These are phyloP conservation scores for Leptarthrus brevirostris DNA, from an alignment of 2,888 invertebrate species.

Conservation along the genomic window DNA sequence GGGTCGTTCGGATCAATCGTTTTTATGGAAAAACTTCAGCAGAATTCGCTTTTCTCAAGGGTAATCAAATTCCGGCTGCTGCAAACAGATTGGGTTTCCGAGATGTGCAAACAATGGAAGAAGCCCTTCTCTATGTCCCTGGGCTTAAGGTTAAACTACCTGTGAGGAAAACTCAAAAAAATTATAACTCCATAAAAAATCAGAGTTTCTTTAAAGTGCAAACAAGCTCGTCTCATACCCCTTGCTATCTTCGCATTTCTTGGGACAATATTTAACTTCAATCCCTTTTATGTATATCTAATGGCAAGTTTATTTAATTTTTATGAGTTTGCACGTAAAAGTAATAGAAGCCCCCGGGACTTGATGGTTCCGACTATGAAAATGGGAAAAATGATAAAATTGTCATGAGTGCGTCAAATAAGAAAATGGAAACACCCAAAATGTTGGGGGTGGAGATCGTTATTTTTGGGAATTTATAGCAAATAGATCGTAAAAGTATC, in stretches of 20 bases:
- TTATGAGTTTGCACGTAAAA: slow-evolving; percentile 22
- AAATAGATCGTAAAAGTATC: too few species aligned
- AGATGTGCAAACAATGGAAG: slow-evolving; percentile 19
- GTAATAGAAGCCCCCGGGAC: not conserved
- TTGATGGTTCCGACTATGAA: slow-evolving; percentile 15
- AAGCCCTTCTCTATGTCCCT: slow-evolving; percentile 3
- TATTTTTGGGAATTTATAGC: too few species aligned
- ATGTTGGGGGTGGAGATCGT: too few species aligned
- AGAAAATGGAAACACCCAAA: too few species aligned
- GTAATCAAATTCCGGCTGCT: slow-evolving; percentile 45
- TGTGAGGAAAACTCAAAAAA: slow-evolving; percentile 22
- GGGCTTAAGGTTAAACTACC: slow-evolving; percentile 32
- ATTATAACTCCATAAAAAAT: slow-evolving; percentile 13
- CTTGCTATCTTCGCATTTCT: not conserved
- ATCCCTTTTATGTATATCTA: slow-evolving; percentile 35
- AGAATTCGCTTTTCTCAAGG: slow-evolving; percentile 12
- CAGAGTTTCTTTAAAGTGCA: slow-evolving; percentile 23
- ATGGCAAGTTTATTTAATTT: slow-evolving; percentile 35
- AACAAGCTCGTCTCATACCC: slow-evolving; percentile 8
- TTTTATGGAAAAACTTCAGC: slow-evolving; percentile 24
- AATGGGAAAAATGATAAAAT: not conserved
- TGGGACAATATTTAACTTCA: slow-evolving; percentile 19
- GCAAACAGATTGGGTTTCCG: slow-evolving; percentile 43
- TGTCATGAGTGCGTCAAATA: too few species aligned
- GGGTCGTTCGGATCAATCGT: slow-evolving; percentile 36